Conservation (phyloP, 2,113 vertebrate species). For the Pelusios castaneus region DNA sequence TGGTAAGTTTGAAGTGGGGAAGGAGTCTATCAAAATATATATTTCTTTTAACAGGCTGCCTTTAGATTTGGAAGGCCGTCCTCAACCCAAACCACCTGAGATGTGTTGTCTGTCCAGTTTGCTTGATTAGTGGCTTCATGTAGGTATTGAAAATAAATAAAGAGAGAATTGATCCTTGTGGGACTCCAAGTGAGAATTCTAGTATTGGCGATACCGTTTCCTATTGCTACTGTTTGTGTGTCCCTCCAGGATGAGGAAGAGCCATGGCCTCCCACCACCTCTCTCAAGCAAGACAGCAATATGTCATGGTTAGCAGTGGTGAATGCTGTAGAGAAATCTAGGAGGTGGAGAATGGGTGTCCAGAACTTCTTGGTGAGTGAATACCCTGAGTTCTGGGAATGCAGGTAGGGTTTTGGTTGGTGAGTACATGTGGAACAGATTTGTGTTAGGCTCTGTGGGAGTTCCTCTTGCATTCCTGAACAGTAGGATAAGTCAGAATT, state of each 20-base stretch:
- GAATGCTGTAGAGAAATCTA: background rate
- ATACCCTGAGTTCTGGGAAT: background rate
- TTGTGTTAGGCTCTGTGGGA: background rate
- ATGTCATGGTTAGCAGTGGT: background rate
- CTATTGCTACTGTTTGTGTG: background rate
- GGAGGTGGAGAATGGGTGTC: background rate
- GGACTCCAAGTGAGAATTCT: background rate
- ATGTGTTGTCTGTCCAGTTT: background rate
- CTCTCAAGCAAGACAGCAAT: background rate
- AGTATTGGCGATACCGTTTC: background rate
- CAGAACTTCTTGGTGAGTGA: background rate
- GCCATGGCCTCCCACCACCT: background rate
- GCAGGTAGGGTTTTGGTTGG: background rate
- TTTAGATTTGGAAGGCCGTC: background rate
- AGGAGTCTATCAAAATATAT: rapidly evolving
- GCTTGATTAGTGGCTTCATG: background rate
- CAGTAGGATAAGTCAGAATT: background rate
- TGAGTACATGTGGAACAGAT: background rate
- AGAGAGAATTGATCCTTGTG: background rate
- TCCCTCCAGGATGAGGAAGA: background rate
- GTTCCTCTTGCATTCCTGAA: background rate
- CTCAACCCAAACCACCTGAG: background rate
- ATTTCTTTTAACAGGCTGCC: background rate
- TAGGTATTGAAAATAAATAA: background rate
- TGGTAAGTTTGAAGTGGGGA: background rate